phyloP scores from a whole-genome alignment of 2,113 vertebrate species.

The Mormyrus lacerda region DNA sequence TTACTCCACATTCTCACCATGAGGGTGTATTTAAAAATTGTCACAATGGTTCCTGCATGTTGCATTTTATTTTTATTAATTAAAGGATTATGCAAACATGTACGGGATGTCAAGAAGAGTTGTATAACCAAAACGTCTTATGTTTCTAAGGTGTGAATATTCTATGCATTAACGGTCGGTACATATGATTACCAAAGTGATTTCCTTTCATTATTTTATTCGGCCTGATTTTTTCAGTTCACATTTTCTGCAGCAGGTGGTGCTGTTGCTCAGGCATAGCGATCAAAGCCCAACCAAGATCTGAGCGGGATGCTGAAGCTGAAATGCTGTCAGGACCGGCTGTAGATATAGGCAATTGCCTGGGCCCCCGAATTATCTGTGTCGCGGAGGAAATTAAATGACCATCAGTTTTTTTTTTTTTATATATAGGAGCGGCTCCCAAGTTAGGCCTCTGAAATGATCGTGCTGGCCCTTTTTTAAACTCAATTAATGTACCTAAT shows the following conservation, averaged over 20 bases:
- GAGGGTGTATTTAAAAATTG: background rate
- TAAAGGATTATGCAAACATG: background rate
- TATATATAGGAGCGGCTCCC: background rate
- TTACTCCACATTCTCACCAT: background rate
- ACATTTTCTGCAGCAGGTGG: slow-evolving; percentile 1
- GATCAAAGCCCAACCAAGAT: background rate
- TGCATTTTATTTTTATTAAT: background rate
- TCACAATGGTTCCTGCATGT: background rate
- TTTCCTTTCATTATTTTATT: background rate
- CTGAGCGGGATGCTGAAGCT: background rate
- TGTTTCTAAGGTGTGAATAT: background rate
- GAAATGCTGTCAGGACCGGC: background rate
- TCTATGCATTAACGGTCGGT: background rate
- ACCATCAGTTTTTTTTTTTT: background rate
- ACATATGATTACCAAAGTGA: background rate
- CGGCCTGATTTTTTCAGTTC: background rate
- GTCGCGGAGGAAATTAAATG: background rate
- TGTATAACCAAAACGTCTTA: background rate
- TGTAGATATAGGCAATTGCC: background rate
- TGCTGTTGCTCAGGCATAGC: background rate
- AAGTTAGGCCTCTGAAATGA: background rate
- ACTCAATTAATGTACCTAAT: background rate
- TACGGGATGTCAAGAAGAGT: background rate
- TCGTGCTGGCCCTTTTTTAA: background rate
- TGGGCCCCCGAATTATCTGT: background rate